These are phyloP conservation scores for Bombus haemorrhoidalis DNA, from an alignment of 1,140 invertebrate species.

Conservation along the genomic window DNA sequence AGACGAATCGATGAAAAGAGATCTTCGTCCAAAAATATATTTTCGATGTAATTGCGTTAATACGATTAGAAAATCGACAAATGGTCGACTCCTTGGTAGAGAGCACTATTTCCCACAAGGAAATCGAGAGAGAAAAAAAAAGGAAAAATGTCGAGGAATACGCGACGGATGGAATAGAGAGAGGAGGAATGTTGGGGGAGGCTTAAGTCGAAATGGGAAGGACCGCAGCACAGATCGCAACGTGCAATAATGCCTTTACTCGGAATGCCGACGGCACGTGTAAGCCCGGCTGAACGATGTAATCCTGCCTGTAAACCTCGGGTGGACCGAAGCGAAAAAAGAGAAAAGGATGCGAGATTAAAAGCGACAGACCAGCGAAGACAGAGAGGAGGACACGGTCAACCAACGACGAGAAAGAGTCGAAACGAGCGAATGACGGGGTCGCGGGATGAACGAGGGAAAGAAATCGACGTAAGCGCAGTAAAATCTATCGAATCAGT, in stretches of 20 bases:
- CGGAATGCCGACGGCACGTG: constrained; percentile 61
- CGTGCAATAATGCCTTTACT: constrained; percentile 55
- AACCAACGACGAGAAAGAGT: neutral
- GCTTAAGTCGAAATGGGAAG: constrained; percentile 52
- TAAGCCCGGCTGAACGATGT: constrained; percentile 71
- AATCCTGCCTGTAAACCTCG: constrained; percentile 73
- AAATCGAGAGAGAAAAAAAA: neutral
- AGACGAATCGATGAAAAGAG: no score
- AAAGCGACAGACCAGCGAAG: constrained; percentile 43
- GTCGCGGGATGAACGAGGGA: constrained; percentile 1
- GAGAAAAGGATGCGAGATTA: constrained; percentile 38
- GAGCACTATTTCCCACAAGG: neutral
- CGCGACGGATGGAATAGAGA: constrained; percentile 13
- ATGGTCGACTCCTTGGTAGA: neutral
- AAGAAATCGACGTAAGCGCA: constrained; percentile 70
- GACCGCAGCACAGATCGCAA: constrained; percentile 49
- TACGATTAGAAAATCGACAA: neutral
- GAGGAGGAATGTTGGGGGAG: constrained; percentile 45
- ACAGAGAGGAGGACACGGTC: constrained; percentile 9
- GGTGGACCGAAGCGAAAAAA: constrained; percentile 35
- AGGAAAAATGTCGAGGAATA: neutral
- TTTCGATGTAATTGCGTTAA: no score
- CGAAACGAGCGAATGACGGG: neutral
- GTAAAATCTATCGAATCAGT: constrained; percentile 80
- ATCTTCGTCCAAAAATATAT: no score